Percentiles rank a stretch among this genome's conserved stretches.
Evolutionary conservation across 2,888 invertebrate genomes (phyloP).

Genomic region (Sussaba pulchella): DNA sequence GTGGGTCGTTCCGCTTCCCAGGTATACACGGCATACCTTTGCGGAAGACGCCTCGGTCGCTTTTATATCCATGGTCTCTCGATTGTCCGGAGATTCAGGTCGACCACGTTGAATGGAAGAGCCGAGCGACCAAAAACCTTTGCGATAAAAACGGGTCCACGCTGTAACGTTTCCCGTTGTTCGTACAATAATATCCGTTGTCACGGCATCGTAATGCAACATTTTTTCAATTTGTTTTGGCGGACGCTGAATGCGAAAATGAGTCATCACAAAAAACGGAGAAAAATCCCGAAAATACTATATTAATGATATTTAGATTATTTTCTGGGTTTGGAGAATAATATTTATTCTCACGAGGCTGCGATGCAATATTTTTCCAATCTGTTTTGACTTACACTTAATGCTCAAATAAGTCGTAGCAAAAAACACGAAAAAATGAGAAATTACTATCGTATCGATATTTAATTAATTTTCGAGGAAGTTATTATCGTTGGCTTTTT

Average conservation of each 20-base stretch:
- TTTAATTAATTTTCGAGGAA: constrained; percentile 22
- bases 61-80: constrained; percentile 9
- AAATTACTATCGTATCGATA: neutral
- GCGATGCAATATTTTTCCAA: no score
- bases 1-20: constrained; percentile 18
- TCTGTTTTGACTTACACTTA: no score
- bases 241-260: neutral
- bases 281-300: neutral
- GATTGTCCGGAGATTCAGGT: constrained; percentile 21
- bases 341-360: neutral
- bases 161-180: neutral
- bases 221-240: neutral
- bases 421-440: no score
- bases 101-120: constrained; percentile 7
- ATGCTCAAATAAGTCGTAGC: no score
- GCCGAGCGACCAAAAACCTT: neutral
- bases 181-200: constrained; percentile 12
- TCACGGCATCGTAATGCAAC: neutral
- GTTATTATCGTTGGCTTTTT: neutral
- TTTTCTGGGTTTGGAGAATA: constrained; percentile 1
- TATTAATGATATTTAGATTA: no score
- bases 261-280: no score
- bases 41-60: constrained; percentile 22
- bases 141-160: neutral
- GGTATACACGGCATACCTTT: constrained; percentile 13